Evolutionary conservation across 2,113 vertebrate species (phyloP), one percentile per base, ranked within the genome.

Genomic region (Melanostigma gelatinosum): DNA sequence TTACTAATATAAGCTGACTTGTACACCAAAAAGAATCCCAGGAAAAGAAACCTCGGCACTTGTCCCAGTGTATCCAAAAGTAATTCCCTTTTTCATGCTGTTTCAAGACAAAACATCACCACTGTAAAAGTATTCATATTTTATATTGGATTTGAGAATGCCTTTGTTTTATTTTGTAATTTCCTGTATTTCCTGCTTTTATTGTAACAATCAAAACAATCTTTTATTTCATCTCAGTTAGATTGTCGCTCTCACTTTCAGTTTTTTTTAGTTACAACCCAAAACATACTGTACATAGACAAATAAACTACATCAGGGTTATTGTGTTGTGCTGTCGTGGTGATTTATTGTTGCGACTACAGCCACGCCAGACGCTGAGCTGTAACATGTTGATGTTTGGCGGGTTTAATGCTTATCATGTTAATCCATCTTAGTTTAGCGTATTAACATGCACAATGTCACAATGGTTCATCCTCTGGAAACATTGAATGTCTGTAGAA

Each of bases 291-390:
- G 64, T 76, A 82, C 42, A 71, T 78, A 83, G 69, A 80, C 61
- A 84, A 92, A 90, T 92, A 91, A 91, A 88, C 72, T 52, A 76
- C 80, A 90, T 90, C 80, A 87, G 84, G 84, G 83, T 79, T 55
- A 68, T 65, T n/a, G 18, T 67, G 29, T 71, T 77, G 72, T 79
- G 63, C 66, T 52, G 72, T 70, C 64, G 64, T 83, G 71, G 52
- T 75, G 82, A 82, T 86, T 85, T 80, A 32, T 85, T 75, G 78
- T 34, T 22, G 44, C 36, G n/a, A 13, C 54, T 57, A 57, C 24
- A 27, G 55, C 10, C 4, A 12, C 27, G 24, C 54, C 5, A 57
- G 55, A 58, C 2, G 4, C 27, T 16, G 11, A 13, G 13, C 54
- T 27, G 54, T 24, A 16, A 24, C n/a, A 12, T 55, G 54, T 29